These are phyloP conservation scores for Agriopis aurantiaria DNA, from an alignment of 2,888 invertebrate genomes.

Conservation along the genomic window DNA sequence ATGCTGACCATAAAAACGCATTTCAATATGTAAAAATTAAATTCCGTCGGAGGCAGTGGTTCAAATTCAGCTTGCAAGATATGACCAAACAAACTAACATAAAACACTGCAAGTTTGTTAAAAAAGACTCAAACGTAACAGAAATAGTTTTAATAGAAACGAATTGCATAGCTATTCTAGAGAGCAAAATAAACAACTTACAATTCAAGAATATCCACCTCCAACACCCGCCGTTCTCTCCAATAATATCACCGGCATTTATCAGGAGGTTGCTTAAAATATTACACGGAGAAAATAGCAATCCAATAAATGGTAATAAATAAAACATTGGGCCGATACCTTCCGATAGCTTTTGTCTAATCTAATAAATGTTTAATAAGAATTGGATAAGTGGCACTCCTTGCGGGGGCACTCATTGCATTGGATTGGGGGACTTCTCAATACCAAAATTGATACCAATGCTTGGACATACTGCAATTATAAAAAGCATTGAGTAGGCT, in stretches of 20 bases:
- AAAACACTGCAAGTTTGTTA: background rate
- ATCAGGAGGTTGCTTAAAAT: constrained; percentile 54
- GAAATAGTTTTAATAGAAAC: background rate
- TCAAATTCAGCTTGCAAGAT: too few species aligned
- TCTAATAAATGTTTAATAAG: constrained; percentile 86
- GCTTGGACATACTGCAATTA: constrained; percentile 35
- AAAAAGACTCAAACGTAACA: background rate
- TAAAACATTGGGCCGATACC: constrained; percentile 79
- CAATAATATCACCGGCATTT: constrained; percentile 55
- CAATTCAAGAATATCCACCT: constrained; percentile 29
- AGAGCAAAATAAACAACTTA: constrained; percentile 15
- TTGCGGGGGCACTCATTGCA: constrained; percentile 69
- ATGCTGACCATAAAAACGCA: too few species aligned
- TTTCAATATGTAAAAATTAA: too few species aligned
- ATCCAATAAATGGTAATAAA: constrained; percentile 81
- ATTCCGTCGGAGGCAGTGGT: too few species aligned
- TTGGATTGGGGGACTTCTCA: constrained; percentile 74
- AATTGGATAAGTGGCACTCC: constrained; percentile 81
- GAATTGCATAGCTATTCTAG: constrained; percentile 6
- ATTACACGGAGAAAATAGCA: constrained; percentile 68
- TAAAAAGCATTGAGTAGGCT: background rate
- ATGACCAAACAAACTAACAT: background rate
- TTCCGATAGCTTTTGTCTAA: constrained; percentile 80
- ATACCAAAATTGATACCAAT: constrained; percentile 71
- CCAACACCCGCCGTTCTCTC: constrained; percentile 31